A percentile compares a stretch with the other conserved stretches of the same genome.
Evolutionary conservation across 35 echinoderm and acorn worm genomes (phyloP).

Genomic region (Nesometra sesokonis): DNA sequence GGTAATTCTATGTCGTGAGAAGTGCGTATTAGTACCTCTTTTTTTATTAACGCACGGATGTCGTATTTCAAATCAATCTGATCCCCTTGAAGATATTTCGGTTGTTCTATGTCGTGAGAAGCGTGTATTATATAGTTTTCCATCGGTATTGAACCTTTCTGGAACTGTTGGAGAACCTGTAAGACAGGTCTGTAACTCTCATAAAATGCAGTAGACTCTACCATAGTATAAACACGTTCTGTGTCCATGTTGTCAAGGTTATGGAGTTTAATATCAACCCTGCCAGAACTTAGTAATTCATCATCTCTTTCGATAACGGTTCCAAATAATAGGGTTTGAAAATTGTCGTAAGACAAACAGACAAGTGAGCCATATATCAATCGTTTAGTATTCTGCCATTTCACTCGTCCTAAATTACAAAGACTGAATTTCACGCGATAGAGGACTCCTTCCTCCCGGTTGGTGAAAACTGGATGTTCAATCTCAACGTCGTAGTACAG

Average conservation of each 20-base stretch:
- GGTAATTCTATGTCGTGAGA: background rate
- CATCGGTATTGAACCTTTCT: background rate
- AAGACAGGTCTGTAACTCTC: background rate
- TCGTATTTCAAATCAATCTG: background rate
- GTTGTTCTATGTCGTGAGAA: background rate
- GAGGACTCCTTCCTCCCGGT: background rate
- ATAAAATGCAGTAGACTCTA: constrained; percentile 5
- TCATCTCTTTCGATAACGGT: constrained; percentile 57
- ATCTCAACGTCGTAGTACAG: constrained; percentile 35
- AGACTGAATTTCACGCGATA: constrained; percentile 6
- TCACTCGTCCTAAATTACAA: constrained; percentile 3
- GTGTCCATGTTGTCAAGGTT: background rate
- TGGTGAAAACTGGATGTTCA: background rate
- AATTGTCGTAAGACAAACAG: constrained; percentile 68
- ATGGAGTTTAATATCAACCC: constrained; percentile 30
- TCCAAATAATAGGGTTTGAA: constrained; percentile 55
- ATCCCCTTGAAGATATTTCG: background rate
- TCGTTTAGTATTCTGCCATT: constrained; percentile 60
- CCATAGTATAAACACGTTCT: background rate
- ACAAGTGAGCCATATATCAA: constrained; percentile 72
- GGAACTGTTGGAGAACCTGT: background rate
- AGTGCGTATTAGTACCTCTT: background rate
- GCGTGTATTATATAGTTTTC: background rate
- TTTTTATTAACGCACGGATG: background rate
- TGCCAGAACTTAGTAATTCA: constrained; percentile 9